These are phyloP conservation scores for Rhinogobio ventralis DNA, from an alignment of 2,797 vertebrate genomes.

Conservation along the genomic window DNA sequence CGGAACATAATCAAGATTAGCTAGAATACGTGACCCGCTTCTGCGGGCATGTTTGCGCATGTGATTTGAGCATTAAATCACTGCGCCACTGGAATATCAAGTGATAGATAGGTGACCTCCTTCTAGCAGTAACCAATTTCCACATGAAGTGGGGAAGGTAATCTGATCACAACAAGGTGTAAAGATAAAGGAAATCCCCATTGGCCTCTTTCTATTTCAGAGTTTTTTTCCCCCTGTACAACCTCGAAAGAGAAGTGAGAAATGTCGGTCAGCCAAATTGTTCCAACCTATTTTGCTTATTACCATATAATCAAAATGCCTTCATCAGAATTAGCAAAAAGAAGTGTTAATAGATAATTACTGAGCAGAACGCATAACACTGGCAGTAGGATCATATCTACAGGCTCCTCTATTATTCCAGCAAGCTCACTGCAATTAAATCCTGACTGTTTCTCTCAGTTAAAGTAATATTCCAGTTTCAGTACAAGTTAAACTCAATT, in stretches of 20 bases:
- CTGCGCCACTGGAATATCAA: slow-evolving; percentile 47
- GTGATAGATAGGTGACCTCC: slow-evolving; percentile 66
- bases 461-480: background rate
- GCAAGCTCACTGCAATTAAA: slow-evolving; percentile 7
- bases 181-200: slow-evolving; percentile 48
- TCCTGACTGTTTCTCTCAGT: background rate
- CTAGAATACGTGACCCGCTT: slow-evolving; percentile 58
- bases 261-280: slow-evolving; percentile 26
- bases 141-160: slow-evolving; percentile 53
- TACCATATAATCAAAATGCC: slow-evolving; percentile 11
- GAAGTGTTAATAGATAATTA: slow-evolving; percentile 47
- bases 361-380: background rate
- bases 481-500: background rate
- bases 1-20: slow-evolving; percentile 64
- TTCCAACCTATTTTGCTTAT: slow-evolving; percentile 19
- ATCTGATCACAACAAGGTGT: slow-evolving; percentile 50
- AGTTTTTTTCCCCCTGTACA: background rate
- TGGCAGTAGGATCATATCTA: slow-evolving; percentile 26
- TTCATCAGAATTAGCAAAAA: slow-evolving; percentile 23
- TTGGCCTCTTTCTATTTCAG: slow-evolving; percentile 22
- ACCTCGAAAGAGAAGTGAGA: background rate
- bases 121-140: slow-evolving; percentile 54
- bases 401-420: background rate
- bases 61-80: slow-evolving; percentile 54
- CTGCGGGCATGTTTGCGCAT: slow-evolving; percentile 56